phyloP scores from a whole-genome alignment of 2,113 vertebrate genomes.

The Aptenodytes forsteri region DNA sequence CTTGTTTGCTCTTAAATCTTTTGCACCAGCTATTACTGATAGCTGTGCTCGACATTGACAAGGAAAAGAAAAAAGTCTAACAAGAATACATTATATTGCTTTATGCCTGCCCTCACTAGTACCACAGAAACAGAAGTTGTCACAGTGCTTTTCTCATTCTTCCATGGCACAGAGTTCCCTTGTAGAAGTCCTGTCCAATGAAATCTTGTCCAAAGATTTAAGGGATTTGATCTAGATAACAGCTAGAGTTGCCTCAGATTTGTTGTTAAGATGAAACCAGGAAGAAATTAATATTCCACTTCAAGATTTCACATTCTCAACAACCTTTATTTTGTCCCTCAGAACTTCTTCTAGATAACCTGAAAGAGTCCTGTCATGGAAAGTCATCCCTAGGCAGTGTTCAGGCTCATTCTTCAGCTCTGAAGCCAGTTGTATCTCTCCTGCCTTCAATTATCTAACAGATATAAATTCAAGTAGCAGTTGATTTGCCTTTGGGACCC shows the following conservation, averaged over 20 bases:
- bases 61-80: neutral
- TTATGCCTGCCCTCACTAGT: neutral
- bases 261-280: neutral
- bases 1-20: neutral
- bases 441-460: neutral
- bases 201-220: neutral
- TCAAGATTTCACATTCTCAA: neutral
- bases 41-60: neutral
- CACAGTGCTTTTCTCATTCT: neutral
- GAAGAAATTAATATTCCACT: neutral
- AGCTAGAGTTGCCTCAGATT: neutral
- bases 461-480: neutral
- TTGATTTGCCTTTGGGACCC: neutral
- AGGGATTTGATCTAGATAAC: neutral
- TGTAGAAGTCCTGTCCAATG: neutral
- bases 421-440: neutral
- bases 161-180: neutral
- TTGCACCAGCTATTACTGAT: neutral
- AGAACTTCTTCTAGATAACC: neutral
- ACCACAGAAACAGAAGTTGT: neutral
- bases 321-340: neutral
- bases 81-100: neutral
- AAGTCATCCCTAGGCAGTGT: neutral
- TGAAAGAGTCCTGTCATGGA: neutral
- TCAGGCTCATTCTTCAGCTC: neutral